Base-by-base conservation (phyloP, 2,888 invertebrate species). In the Phalera bucephala region DNA sequence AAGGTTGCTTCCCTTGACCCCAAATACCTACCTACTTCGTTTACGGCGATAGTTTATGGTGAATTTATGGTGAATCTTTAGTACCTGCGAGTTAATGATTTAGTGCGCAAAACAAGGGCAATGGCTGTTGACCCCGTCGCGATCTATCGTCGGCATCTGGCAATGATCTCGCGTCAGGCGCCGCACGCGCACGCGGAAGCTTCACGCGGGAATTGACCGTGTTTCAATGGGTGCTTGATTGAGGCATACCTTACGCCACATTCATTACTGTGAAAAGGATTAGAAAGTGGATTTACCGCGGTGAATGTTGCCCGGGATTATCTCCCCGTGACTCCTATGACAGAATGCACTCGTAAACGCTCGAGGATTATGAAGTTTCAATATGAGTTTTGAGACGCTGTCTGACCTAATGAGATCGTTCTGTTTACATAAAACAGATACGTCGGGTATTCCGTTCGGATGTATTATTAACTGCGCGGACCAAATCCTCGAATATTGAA, bases 81-180 rank as follows among this genome's bases (percentile, higher is more conserved):
- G 63, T 64, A 72, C 64, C 65, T 52, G 69, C 48, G 64, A 65
- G 56, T 71, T 68, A 72, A 78, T 80, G 76, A 78, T 80, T 80
- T 72, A 72, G 79, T 83, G 78, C 79, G 80, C 81, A 79, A 86
- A 86, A 87, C 85, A 86, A 84, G 85, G 83, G 80, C 86, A 85
- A 68, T 86, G 86, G 86, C 84, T 88, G 82, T 87, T 87, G 87
- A 87, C 87, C 87, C 86, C 86, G 84, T 75, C 75, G 80, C 77
- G 74, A 78, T 85, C 85, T 82, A 84, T 83, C 72, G 75, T 61
- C 75, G 74, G 76, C 86, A 87, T 87, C 86, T 88, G 88, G 87
- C 84, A 83, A 85, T 86, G 81, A 86, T 86, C 87, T 75, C 73
- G 68, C 72, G 60, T 62, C 67, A 70, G 70, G 74, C 80, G 77